These are phyloP conservation scores for Chamaetylas fuelleborni DNA, from an alignment of 2,113 vertebrate species.

Conservation along the genomic window DNA sequence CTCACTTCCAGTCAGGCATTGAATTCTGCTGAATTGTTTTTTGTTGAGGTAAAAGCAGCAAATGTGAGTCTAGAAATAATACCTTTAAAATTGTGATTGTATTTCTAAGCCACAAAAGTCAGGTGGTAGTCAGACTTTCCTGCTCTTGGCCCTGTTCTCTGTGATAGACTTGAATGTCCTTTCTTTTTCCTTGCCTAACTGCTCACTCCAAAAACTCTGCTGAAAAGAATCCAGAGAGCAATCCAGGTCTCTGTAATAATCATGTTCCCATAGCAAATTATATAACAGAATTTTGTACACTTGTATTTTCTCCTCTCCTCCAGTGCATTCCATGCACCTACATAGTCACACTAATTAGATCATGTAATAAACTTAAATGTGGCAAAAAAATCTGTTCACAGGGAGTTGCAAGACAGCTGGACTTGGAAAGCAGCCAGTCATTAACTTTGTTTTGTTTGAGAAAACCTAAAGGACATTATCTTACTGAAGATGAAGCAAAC, in stretches of 20 bases:
- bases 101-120: not conserved
- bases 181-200: not conserved
- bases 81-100: not conserved
- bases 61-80: not conserved
- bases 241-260: not conserved
- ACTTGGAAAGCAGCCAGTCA: constrained; percentile 16
- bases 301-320: constrained; percentile 22
- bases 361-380: constrained; percentile 28
- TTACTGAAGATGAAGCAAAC: not conserved
- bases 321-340: constrained; percentile 49
- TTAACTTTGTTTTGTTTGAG: constrained; percentile 43
- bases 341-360: constrained; percentile 49
- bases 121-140: not conserved
- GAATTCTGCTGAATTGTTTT: constrained; percentile 45
- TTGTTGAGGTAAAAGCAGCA: constrained; percentile 36
- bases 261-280: not conserved
- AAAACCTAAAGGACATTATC: constrained; percentile 12
- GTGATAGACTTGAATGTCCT: not conserved
- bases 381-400: constrained; percentile 43
- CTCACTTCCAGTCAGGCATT: not conserved
- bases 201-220: not conserved
- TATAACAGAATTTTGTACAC: constrained; percentile 13
- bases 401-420: constrained; percentile 35
- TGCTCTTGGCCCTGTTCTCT: not conserved
- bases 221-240: not conserved